phyloP scores from a whole-genome alignment of 2,113 vertebrate genomes.

The Circaetus cinerascens region DNA sequence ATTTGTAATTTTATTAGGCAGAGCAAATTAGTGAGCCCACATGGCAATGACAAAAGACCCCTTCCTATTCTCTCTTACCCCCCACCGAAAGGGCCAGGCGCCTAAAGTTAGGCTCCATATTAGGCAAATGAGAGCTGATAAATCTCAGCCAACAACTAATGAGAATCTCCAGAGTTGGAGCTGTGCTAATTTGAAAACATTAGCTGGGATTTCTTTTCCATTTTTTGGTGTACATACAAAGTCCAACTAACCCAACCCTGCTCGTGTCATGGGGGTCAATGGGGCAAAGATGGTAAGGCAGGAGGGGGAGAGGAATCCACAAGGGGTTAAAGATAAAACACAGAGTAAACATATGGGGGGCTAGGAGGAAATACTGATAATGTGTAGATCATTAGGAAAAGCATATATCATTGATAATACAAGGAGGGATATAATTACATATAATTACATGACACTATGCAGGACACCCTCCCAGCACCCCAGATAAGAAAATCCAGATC shows the following conservation, averaged over 20 bases:
- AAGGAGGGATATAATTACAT: conserved; percentile 8
- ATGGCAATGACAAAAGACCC: conserved; percentile 81
- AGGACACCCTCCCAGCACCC: not conserved
- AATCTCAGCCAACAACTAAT: conserved; percentile 88
- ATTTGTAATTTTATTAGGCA: conserved; percentile 88
- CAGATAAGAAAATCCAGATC: not conserved
- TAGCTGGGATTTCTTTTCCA: conserved; percentile 73
- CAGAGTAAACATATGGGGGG: not conserved
- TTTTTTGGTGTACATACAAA: conserved; percentile 12
- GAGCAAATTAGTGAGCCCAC: conserved; percentile 83
- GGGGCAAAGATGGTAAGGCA: not conserved
- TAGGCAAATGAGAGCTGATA: conserved; percentile 92
- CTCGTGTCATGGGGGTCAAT: not conserved
- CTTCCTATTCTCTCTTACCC: conserved; percentile 80
- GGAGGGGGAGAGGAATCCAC: not conserved
- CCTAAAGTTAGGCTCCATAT: conserved; percentile 86
- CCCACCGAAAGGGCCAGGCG: conserved; percentile 82
- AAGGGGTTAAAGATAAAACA: conserved; percentile 57
- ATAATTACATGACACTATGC: conserved; percentile 1
- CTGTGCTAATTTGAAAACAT: conserved; percentile 89
- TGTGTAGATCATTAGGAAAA: conserved; percentile 31
- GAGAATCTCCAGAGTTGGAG: conserved; percentile 78
- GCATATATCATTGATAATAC: conserved; percentile 4
- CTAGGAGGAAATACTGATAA: conserved; percentile 15
- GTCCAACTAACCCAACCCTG: not conserved